Evolutionary conservation across 2,113 vertebrate species (phyloP).

Genomic region (Misgurnus mizolepis): DNA sequence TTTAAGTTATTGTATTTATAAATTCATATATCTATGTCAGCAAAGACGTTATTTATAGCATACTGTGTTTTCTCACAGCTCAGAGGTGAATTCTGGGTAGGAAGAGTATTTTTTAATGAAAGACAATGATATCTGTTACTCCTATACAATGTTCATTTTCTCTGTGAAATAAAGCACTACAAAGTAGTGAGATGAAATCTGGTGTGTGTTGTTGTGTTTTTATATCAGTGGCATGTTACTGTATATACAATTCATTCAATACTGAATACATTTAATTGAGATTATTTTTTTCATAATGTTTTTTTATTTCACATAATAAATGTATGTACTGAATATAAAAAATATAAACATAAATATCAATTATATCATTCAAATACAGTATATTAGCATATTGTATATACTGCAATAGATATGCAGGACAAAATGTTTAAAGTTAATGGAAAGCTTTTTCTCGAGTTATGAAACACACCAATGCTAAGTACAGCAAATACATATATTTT

Average conservation of each 20-base stretch:
- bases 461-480: not conserved
- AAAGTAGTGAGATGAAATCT: slow-evolving; percentile 31
- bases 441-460: not conserved
- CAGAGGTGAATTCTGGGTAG: slow-evolving; percentile 30
- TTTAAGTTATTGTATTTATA: slow-evolving; percentile 72
- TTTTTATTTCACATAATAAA: no score
- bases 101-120: slow-evolving; percentile 32
- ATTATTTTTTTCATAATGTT: no score
- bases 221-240: not conserved
- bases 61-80: slow-evolving; percentile 52
- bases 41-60: slow-evolving; percentile 71
- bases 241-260: not conserved
- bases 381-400: no score
- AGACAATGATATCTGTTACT: slow-evolving; percentile 64
- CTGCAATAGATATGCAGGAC: no score
- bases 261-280: no score
- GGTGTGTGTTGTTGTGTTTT: slow-evolving; percentile 39
- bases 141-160: slow-evolving; percentile 59
- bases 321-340: no score
- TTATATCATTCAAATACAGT: no score
- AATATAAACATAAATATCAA: not conserved
- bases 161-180: slow-evolving; percentile 74
- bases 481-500: not conserved
- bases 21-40: slow-evolving; percentile 66
- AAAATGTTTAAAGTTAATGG: no score